Conservation (phyloP, 1,140 invertebrate genomes). For the Bombus picipes region DNA sequence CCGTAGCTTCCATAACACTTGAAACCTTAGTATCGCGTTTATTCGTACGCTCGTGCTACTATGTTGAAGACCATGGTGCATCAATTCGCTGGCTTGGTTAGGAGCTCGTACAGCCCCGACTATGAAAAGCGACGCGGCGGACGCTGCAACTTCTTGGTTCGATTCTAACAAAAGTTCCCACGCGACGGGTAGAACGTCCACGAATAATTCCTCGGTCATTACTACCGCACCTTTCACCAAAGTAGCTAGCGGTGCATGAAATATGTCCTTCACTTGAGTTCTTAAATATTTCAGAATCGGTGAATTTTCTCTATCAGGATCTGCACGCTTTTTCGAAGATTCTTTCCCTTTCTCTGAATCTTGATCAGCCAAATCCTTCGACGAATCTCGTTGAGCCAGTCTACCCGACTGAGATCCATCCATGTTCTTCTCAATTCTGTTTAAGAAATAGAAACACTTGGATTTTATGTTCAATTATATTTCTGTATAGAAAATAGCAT, state of each 20-base stretch:
- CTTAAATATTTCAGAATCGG: constrained; percentile 94
- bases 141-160: constrained; percentile 89
- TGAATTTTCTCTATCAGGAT: constrained; percentile 85
- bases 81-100: constrained; percentile 92
- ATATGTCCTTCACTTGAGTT: constrained; percentile 92
- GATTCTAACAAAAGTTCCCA: constrained; percentile 96
- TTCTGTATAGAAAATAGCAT: not conserved
- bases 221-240: constrained; percentile 96
- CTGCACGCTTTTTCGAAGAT: constrained; percentile 80
- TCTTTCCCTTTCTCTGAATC: constrained; percentile 79
- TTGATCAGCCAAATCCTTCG: constrained; percentile 80
- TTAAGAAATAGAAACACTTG: constrained; percentile 1
- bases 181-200: constrained; percentile 93
- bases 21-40: constrained; percentile 93
- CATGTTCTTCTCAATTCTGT: constrained; percentile 83
- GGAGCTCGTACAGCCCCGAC: constrained; percentile 95
- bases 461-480: not conserved
- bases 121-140: constrained; percentile 95
- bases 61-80: constrained; percentile 93
- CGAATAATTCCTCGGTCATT: constrained; percentile 93
- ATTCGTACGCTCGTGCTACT: constrained; percentile 90
- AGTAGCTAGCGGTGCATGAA: constrained; percentile 94
- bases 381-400: constrained; percentile 78
- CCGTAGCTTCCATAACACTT: constrained; percentile 97
- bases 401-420: constrained; percentile 82